These are phyloP conservation scores for Candidula unifasciata DNA, from an alignment of 2,888 invertebrate species.

Conservation along the genomic window DNA sequence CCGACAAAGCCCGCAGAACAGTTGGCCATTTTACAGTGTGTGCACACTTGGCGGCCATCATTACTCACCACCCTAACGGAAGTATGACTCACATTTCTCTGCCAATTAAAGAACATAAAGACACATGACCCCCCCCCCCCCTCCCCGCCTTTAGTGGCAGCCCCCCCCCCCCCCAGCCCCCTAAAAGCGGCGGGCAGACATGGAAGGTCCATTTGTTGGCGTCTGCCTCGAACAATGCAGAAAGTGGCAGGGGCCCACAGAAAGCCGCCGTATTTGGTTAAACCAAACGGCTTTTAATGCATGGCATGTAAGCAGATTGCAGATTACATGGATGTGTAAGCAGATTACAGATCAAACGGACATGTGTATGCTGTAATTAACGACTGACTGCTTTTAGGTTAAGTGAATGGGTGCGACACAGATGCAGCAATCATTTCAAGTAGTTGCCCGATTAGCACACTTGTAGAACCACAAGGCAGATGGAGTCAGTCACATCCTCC, in stretches of 20 bases:
- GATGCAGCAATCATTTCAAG: too few species aligned
- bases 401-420: too few species aligned
- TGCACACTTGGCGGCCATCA: neutral
- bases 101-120: neutral
- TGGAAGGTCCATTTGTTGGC: neutral
- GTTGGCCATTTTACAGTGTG: neutral
- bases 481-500: too few species aligned
- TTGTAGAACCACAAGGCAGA: too few species aligned
- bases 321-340: neutral
- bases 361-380: too few species aligned
- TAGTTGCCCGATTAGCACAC: too few species aligned
- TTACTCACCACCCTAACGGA: neutral
- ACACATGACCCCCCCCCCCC: neutral
- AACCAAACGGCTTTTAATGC: neutral
- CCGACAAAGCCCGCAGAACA: constrained; percentile 1
- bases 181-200: neutral
- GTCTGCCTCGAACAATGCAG: neutral
- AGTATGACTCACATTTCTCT: constrained; percentile 14
- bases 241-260: neutral
- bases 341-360: too few species aligned
- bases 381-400: too few species aligned
- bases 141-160: too few species aligned
- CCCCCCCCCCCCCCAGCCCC: neutral
- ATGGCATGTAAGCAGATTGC: neutral
- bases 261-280: constrained; percentile 8